Evolutionary conservation across 1,140 invertebrate genomes (phyloP).

Genomic region (Papilio helenus): DNA sequence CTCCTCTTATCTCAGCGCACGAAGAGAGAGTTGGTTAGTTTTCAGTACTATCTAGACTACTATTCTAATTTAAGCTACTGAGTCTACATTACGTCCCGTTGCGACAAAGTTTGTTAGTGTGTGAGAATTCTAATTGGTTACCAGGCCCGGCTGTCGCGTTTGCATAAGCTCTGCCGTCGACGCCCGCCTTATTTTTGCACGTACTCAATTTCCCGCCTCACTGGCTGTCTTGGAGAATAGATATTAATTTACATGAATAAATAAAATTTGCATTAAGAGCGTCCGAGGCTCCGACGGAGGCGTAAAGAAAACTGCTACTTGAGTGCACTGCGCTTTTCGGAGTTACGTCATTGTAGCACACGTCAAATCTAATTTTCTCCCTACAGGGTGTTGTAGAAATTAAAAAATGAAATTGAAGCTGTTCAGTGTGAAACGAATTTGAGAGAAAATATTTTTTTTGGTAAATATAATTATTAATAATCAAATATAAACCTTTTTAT

Average conservation of each 20-base stretch:
- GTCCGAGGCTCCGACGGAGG: slow-evolving; percentile 57
- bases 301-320: slow-evolving; percentile 67
- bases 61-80: slow-evolving; percentile 27
- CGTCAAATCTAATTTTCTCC: slow-evolving; percentile 41
- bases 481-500: no score
- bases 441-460: neutral
- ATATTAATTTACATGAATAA: slow-evolving; percentile 83
- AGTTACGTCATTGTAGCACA: slow-evolving; percentile 49
- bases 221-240: slow-evolving; percentile 75
- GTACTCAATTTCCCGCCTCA: slow-evolving; percentile 81
- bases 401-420: neutral
- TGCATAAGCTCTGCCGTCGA: slow-evolving; percentile 57
- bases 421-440: neutral
- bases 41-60: neutral
- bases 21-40: neutral
- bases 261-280: slow-evolving; percentile 82
- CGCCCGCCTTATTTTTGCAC: slow-evolving; percentile 77
- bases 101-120: slow-evolving; percentile 53
- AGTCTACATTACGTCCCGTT: slow-evolving; percentile 18
- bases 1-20: neutral
- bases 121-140: slow-evolving; percentile 64
- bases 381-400: slow-evolving; percentile 24
- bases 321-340: slow-evolving; percentile 60
- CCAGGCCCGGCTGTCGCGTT: slow-evolving; percentile 53
- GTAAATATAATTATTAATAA: no score